Evolutionary conservation across 1,140 invertebrate genomes (phyloP).

Genomic region (Camponotus vicinus): DNA sequence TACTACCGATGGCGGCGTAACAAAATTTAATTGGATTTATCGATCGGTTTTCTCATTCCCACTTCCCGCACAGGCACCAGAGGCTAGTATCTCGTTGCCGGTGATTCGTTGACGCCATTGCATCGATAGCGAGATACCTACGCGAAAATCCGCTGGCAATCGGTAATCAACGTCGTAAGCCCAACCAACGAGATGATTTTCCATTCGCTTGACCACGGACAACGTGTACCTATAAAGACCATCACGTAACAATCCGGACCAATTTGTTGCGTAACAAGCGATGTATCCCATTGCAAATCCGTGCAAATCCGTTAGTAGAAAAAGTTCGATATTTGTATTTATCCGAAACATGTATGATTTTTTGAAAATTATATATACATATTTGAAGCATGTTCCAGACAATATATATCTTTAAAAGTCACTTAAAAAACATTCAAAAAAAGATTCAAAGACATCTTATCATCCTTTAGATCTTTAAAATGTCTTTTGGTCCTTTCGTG

Average conservation of each 20-base stretch:
- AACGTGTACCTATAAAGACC: slow-evolving; percentile 18
- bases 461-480: too few species aligned
- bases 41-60: slow-evolving; percentile 82
- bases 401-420: too few species aligned
- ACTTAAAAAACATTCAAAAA: too few species aligned
- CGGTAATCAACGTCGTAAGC: slow-evolving; percentile 69
- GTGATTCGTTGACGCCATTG: neutral
- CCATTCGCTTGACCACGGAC: slow-evolving; percentile 12
- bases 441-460: too few species aligned
- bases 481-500: too few species aligned
- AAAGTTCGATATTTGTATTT: slow-evolving; percentile 14
- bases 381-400: too few species aligned
- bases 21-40: slow-evolving; percentile 85
- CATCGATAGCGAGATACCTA: slow-evolving; percentile 5
- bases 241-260: neutral
- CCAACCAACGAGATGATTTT: slow-evolving; percentile 43
- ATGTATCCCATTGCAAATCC: neutral
- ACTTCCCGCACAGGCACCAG: slow-evolving; percentile 72
- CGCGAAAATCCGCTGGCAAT: slow-evolving; percentile 62
- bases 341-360: neutral
- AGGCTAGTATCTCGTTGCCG: slow-evolving; percentile 2
- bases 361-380: neutral
- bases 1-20: slow-evolving; percentile 71
- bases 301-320: neutral
- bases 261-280: slow-evolving; percentile 2